These are phyloP conservation scores for Fringilla coelebs DNA, from an alignment of 2,797 vertebrate species.

Conservation along the genomic window DNA sequence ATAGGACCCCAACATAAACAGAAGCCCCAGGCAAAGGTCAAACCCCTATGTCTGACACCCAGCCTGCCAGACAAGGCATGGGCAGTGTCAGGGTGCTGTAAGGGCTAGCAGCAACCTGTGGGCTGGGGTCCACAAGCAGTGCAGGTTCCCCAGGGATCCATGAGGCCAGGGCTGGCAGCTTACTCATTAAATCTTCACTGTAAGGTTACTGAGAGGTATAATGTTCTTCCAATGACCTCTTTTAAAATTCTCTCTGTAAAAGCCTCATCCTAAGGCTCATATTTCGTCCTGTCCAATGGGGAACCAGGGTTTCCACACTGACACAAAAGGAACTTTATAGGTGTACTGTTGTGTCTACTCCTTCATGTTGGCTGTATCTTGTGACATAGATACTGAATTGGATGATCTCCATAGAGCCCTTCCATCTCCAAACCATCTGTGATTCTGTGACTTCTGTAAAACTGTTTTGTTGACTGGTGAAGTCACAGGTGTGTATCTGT, in stretches of 20 bases:
- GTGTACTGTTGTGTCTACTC: background rate
- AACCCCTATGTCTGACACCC: fast-evolving
- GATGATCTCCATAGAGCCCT: background rate
- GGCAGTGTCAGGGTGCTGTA: background rate
- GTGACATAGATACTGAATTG: background rate
- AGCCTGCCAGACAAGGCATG: background rate
- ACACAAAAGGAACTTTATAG: background rate
- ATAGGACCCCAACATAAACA: background rate
- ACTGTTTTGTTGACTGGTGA: background rate
- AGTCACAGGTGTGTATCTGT: background rate
- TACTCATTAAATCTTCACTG: background rate
- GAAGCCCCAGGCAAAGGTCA: background rate
- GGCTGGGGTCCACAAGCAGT: fast-evolving
- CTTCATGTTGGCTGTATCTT: background rate
- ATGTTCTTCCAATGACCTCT: background rate
- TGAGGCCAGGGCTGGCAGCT: background rate
- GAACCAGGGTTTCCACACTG: background rate
- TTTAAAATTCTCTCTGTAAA: background rate
- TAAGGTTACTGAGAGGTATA: background rate
- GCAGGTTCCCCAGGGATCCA: fast-evolving
- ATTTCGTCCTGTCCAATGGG: background rate
- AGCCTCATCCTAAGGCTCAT: background rate
- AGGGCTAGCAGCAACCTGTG: background rate
- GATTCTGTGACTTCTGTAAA: background rate
- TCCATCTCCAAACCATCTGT: background rate